Conservation (phyloP, 2,113 vertebrate species). For the Cynopterus brachyotis region DNA sequence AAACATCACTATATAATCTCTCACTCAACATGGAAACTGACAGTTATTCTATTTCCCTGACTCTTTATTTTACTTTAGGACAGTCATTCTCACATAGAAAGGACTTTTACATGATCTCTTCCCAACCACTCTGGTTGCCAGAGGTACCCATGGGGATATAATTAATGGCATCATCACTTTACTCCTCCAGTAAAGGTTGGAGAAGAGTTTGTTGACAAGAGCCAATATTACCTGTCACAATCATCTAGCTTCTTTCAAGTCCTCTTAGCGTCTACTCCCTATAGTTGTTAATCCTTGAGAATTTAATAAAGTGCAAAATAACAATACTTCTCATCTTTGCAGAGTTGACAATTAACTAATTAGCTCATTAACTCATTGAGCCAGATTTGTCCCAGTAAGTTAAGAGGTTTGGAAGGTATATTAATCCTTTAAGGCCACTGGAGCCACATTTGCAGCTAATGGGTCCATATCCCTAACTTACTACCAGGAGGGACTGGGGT, state of each 20-base stretch:
- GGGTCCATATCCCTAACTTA: constrained; percentile 57
- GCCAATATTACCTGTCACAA: background rate
- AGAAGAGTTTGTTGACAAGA: background rate
- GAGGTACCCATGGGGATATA: background rate
- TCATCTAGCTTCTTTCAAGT: background rate
- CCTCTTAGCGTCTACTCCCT: background rate
- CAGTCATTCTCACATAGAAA: background rate
- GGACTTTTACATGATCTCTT: background rate
- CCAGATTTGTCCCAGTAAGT: constrained; percentile 56
- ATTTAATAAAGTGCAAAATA: constrained; percentile 59
- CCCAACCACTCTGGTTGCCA: background rate
- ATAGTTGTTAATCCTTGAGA: constrained; percentile 6
- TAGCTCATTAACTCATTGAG: constrained; percentile 64
- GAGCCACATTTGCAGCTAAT: constrained; percentile 69
- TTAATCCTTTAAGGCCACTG: constrained; percentile 65
- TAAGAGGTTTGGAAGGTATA: constrained; percentile 45
- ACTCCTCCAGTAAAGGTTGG: background rate
- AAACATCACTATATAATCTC: background rate
- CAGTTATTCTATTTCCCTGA: background rate
- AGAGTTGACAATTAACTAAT: constrained; percentile 70
- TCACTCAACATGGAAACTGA: background rate
- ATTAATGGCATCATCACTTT: background rate
- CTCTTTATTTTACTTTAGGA: background rate
- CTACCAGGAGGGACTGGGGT: constrained; percentile 15
- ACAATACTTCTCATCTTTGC: constrained; percentile 52